A percentile compares a stretch with the other conserved stretches of the same genome.
Conservation (phyloP, 2,888 invertebrate genomes). For the Tineola bisselliella region DNA sequence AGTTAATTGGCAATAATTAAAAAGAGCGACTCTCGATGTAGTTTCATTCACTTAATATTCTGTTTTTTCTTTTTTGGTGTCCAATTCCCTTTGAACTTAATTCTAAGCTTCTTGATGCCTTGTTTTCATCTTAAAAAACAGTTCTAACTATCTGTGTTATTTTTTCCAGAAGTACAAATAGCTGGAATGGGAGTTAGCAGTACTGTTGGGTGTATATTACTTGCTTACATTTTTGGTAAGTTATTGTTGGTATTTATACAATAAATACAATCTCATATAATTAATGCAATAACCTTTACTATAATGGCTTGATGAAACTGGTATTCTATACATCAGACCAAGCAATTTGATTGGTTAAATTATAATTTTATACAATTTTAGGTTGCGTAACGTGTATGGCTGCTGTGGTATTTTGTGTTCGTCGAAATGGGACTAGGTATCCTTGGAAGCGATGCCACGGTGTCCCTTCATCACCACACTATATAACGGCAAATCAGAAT, state of each 20-base stretch:
- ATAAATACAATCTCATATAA: too few relatives aligned
- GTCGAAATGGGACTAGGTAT: slow-evolving; percentile 48
- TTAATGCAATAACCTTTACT: too few relatives aligned
- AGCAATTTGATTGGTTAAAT: too few relatives aligned
- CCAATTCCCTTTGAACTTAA: too few relatives aligned
- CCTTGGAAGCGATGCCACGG: slow-evolving; percentile 60
- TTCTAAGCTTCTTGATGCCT: too few relatives aligned
- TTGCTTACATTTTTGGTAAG: slow-evolving; percentile 6
- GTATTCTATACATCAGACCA: too few relatives aligned
- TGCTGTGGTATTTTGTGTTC: slow-evolving; percentile 48
- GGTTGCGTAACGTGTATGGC: slow-evolving; percentile 64
- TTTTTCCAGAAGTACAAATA: background rate
- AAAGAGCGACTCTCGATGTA: too few relatives aligned
- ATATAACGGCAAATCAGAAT: slow-evolving; percentile 83
- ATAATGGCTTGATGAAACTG: too few relatives aligned
- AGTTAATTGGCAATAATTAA: too few relatives aligned
- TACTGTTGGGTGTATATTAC: background rate
- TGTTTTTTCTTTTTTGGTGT: too few relatives aligned
- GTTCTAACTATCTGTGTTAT: background rate
- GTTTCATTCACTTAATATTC: too few relatives aligned
- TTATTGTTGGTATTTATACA: too few relatives aligned
- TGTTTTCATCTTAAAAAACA: background rate
- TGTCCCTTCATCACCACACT: slow-evolving; percentile 82
- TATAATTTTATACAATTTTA: slow-evolving; percentile 17
- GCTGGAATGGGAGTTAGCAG: slow-evolving; percentile 4